phyloP scores from a whole-genome alignment of 2,113 vertebrate species.

The Crotalus viridis region DNA sequence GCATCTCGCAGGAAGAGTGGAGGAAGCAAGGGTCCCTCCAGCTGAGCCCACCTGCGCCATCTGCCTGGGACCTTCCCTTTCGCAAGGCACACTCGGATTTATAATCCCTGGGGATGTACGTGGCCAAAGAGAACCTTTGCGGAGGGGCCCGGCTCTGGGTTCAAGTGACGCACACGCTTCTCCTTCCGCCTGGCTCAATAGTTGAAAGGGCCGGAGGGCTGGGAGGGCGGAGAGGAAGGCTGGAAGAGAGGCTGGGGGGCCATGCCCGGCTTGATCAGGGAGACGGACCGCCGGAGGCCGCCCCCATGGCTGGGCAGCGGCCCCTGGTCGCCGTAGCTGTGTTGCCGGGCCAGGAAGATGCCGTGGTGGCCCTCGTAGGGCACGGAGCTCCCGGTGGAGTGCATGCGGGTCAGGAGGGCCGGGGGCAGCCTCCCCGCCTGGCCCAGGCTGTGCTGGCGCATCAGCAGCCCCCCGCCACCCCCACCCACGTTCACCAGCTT shows the following conservation, averaged over 20 bases:
- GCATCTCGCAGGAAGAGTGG: background rate
- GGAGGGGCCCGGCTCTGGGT: background rate
- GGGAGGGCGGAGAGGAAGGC: constrained; percentile 74
- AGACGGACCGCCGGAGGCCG: constrained; percentile 72
- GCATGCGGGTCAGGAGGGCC: constrained; percentile 75
- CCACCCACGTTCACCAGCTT: constrained; percentile 68
- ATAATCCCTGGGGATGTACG: background rate
- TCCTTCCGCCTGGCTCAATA: constrained; percentile 66
- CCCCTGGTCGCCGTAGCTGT: constrained; percentile 77
- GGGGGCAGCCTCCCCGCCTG: constrained; percentile 71
- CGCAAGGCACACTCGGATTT: constrained; percentile 13
- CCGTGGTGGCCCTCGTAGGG: constrained; percentile 71
- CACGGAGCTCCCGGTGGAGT: constrained; percentile 74
- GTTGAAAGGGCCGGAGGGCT: constrained; percentile 77
- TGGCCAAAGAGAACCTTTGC: constrained; percentile 24
- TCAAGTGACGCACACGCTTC: too few relatives aligned
- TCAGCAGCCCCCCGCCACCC: constrained; percentile 60
- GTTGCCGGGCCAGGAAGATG: constrained; percentile 76
- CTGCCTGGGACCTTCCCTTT: background rate
- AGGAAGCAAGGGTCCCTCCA: background rate
- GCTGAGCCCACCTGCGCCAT: background rate
- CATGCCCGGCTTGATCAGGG: constrained; percentile 78
- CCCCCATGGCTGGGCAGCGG: constrained; percentile 69
- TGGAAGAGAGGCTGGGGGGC: constrained; percentile 78
- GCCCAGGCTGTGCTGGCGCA: constrained; percentile 80